These are phyloP conservation scores for Drosophila nr. fundita DNA, from an alignment of 2,888 invertebrate genomes.

Conservation along the genomic window DNA sequence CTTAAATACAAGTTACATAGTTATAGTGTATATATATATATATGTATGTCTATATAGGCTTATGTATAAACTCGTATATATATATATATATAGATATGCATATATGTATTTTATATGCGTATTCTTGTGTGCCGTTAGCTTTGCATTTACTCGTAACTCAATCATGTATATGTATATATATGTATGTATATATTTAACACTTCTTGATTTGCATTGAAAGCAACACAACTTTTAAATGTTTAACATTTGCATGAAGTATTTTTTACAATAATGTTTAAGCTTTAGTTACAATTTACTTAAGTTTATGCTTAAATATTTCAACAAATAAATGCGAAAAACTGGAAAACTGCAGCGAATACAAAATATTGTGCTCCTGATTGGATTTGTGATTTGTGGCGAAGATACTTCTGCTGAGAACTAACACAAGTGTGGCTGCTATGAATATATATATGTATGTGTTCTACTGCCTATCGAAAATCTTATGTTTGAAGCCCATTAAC, in stretches of 20 bases:
- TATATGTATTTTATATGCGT: constrained; percentile 36
- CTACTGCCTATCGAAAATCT: not conserved
- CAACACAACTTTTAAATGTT: constrained; percentile 68
- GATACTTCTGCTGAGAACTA: not conserved
- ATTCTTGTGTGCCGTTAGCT: constrained; percentile 50
- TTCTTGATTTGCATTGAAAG: constrained; percentile 42
- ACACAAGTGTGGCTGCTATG: not conserved
- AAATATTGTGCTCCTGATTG: not conserved
- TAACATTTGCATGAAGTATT: constrained; percentile 55
- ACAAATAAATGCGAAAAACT: not conserved
- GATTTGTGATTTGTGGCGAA: not conserved
- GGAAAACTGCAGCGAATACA: not conserved
- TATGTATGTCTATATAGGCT: constrained; percentile 34
- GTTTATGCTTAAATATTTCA: constrained; percentile 19
- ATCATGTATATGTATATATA: constrained; percentile 36
- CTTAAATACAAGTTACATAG: constrained; percentile 76
- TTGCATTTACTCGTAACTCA: constrained; percentile 43
- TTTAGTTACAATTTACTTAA: constrained; percentile 46
- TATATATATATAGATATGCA: constrained; percentile 31
- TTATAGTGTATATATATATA: constrained; percentile 55
- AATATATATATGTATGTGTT: not conserved
- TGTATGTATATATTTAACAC: constrained; percentile 46
- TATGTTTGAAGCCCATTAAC: constrained; percentile 7
- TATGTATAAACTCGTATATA: constrained; percentile 34
- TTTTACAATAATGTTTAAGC: constrained; percentile 55